Percentiles rank a stretch among this genome's conserved stretches.
Conservation (phyloP, 2,113 vertebrate genomes). For the Pyrgilauda ruficollis region DNA sequence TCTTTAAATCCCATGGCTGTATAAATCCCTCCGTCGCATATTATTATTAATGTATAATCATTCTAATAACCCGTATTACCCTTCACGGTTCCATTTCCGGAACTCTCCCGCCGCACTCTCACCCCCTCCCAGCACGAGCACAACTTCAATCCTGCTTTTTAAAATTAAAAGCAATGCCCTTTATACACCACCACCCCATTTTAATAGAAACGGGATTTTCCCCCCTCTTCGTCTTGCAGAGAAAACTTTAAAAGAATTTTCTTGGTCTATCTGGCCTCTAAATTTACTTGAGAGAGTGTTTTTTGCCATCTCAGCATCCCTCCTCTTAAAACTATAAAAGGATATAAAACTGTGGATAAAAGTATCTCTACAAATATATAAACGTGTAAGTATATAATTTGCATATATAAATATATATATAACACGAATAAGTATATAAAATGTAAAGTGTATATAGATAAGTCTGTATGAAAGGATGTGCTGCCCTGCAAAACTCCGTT, state of each 20-base stretch:
- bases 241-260: not conserved
- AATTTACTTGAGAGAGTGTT: too few relatives aligned
- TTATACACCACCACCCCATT: not conserved
- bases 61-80: not conserved
- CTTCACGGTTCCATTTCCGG: not conserved
- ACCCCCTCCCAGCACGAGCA: not conserved
- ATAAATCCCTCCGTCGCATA: too few relatives aligned
- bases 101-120: not conserved
- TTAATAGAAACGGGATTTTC: rapidly evolving
- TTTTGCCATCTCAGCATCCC: not conserved
- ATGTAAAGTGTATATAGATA: not conserved
- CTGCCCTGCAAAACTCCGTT: not conserved
- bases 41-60: not conserved
- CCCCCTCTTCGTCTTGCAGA: not conserved
- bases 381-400: not conserved
- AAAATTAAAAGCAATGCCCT: not conserved
- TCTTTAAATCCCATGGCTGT: too few relatives aligned
- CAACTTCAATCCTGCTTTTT: not conserved
- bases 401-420: not conserved
- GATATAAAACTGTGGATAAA: not conserved
- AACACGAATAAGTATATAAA: not conserved
- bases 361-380: not conserved
- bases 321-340: not conserved
- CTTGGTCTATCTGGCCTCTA: not conserved
- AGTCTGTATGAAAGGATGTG: not conserved